Conservation (phyloP, 2,113 vertebrate species). For the Lycaon pictus region DNA sequence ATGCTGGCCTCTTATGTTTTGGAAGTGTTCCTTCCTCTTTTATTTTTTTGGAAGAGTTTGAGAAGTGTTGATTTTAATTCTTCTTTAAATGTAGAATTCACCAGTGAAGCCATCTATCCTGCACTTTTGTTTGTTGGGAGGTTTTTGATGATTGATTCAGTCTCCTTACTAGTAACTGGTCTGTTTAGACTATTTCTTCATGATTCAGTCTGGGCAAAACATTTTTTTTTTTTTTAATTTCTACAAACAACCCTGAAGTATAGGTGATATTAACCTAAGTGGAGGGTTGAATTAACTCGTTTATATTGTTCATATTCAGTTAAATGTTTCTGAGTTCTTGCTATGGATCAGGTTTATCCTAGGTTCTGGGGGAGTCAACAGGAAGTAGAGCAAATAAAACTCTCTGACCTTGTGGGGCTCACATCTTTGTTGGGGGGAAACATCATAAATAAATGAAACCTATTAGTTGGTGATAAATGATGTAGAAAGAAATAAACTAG, state of each 20-base stretch:
- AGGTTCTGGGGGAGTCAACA: background rate
- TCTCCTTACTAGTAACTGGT: background rate
- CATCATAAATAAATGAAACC: background rate
- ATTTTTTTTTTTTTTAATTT: slow-evolving; percentile 20
- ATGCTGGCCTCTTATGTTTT: background rate
- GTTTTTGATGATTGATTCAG: background rate
- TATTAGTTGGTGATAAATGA: background rate
- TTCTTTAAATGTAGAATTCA: background rate
- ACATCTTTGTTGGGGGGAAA: background rate
- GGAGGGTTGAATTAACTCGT: background rate
- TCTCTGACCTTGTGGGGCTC: background rate
- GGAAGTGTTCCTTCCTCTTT: background rate
- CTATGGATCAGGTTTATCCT: background rate
- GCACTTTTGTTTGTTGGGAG: background rate
- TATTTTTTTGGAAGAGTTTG: background rate
- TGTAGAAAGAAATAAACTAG: background rate
- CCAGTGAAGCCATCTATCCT: background rate
- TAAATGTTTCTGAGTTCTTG: background rate
- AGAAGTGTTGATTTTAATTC: background rate
- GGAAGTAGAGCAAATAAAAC: background rate
- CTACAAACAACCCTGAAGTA: background rate
- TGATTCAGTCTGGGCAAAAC: background rate
- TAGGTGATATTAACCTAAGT: background rate
- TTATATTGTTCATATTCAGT: background rate
- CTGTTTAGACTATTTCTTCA: background rate